Evolutionary conservation across 2,888 invertebrate species (phyloP).

Genomic region (Hypomecis punctinalis): DNA sequence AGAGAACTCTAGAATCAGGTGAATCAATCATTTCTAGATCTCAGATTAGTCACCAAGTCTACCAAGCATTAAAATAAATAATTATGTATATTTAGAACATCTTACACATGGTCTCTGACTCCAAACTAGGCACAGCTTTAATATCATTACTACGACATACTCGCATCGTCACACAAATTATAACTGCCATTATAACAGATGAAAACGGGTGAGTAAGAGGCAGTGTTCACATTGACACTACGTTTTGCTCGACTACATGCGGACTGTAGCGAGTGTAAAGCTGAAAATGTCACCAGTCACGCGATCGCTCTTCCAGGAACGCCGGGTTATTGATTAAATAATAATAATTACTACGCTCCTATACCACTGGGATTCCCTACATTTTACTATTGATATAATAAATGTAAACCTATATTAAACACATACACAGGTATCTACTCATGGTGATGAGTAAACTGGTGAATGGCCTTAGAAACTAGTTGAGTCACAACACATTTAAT

Average conservation of each 20-base stretch:
- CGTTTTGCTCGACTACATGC: background rate
- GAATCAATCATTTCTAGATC: no score
- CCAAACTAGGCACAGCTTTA: no score
- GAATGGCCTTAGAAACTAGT: background rate
- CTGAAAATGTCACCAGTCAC: conserved; percentile 67
- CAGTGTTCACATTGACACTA: conserved; percentile 12
- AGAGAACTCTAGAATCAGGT: no score
- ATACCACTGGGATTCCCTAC: conserved; percentile 32
- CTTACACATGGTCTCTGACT: no score
- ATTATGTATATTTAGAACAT: no score
- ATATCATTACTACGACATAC: no score
- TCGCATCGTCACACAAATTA: background rate
- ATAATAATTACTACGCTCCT: conserved; percentile 51
- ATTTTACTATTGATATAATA: background rate
- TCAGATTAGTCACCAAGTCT: no score
- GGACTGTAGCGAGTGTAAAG: conserved; percentile 12
- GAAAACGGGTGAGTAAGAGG: background rate
- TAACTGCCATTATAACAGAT: no score
- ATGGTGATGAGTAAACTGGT: background rate
- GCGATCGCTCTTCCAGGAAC: conserved; percentile 55
- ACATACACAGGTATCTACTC: no score
- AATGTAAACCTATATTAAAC: background rate
- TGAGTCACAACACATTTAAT: background rate
- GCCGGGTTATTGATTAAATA: conserved; percentile 65
- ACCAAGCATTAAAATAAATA: no score